These are phyloP conservation scores for Labroides dimidiatus DNA, from an alignment of 2,797 vertebrate species.

Conservation along the genomic window DNA sequence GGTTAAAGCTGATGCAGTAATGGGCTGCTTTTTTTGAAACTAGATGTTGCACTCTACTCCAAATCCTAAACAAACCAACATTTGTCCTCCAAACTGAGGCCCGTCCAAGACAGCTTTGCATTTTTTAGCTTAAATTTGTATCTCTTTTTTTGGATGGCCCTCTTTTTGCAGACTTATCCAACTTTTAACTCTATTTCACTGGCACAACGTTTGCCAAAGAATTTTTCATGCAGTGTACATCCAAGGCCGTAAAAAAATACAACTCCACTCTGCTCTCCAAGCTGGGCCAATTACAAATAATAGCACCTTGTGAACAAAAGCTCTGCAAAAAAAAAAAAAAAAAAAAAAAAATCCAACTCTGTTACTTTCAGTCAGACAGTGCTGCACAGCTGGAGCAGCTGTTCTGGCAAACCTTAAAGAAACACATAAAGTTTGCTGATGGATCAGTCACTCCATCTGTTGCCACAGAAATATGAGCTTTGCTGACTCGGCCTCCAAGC, in stretches of 20 bases:
- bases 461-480: constrained; percentile 32
- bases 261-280: background rate
- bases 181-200: background rate
- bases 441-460: constrained; percentile 30
- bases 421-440: constrained; percentile 22
- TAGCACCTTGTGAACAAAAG: constrained; percentile 10
- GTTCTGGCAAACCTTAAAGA: constrained; percentile 11
- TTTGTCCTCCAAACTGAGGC: constrained; percentile 12
- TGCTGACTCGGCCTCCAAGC: constrained; percentile 18
- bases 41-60: background rate
- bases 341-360: background rate
- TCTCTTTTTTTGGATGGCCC: background rate
- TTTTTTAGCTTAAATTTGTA: background rate
- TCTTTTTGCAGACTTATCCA: background rate
- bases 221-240: background rate
- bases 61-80: background rate
- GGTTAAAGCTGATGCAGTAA: background rate
- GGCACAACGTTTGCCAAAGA: background rate
- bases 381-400: constrained; percentile 12
- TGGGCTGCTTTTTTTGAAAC: background rate
- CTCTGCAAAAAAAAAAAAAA: background rate
- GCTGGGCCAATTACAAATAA: background rate
- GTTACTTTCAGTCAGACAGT: background rate
- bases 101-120: background rate
- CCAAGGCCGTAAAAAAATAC: background rate